Evolutionary conservation across 2,888 invertebrate species (phyloP).

Genomic region (Julus scandinavius): DNA sequence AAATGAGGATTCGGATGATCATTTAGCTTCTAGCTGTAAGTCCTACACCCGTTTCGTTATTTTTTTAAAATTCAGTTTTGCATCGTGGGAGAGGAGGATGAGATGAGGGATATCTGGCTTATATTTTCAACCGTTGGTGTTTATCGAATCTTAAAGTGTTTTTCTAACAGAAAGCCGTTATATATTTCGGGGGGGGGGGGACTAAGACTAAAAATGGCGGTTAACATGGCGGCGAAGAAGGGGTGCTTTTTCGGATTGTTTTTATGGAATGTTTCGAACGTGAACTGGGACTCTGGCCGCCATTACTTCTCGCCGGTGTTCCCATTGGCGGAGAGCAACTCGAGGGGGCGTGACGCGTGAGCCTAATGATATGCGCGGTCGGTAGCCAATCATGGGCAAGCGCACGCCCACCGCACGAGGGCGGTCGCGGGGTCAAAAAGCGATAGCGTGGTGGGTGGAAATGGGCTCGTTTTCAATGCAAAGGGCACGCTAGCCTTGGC

Average conservation of each 20-base stretch:
- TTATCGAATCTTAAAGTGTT: too few species aligned
- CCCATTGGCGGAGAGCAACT: neutral
- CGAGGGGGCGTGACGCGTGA: neutral
- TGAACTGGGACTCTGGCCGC: neutral
- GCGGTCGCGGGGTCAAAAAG: neutral
- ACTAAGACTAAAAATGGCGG: too few species aligned
- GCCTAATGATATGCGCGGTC: neutral
- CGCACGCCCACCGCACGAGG: neutral
- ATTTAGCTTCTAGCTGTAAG: too few species aligned
- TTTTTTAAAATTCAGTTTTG: too few species aligned
- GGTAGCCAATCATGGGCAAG: neutral
- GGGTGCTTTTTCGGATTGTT: neutral
- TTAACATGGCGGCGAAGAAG: neutral
- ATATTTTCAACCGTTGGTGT: too few species aligned
- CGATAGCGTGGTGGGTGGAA: neutral
- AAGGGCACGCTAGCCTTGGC: conserved; percentile 27
- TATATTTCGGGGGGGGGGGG: too few species aligned
- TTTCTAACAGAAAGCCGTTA: too few species aligned
- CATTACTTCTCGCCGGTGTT: neutral
- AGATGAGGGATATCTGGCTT: too few species aligned
- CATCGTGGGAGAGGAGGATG: too few species aligned
- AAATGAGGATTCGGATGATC: too few species aligned
- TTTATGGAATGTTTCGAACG: neutral
- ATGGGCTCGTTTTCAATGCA: neutral
- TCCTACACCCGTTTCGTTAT: too few species aligned